phyloP scores from a whole-genome alignment of 2,797 vertebrate species.

The Borostomias antarcticus region DNA sequence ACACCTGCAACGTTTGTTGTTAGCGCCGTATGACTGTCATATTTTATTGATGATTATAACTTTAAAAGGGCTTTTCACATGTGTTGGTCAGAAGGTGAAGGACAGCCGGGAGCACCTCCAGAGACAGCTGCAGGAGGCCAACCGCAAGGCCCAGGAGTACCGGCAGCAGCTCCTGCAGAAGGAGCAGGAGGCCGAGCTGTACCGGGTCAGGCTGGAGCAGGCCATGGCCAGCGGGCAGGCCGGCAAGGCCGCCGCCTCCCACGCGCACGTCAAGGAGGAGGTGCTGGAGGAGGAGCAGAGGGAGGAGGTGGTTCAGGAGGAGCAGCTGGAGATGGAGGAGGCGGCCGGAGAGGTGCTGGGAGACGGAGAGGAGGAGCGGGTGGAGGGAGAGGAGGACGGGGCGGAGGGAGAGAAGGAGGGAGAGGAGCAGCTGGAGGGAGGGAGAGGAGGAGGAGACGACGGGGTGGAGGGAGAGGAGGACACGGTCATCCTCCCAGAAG shows the following conservation, averaged over 20 bases:
- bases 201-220: constrained; percentile 67
- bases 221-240: constrained; percentile 60
- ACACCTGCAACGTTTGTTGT: too few relatives aligned
- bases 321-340: constrained; percentile 34
- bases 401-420: neutral
- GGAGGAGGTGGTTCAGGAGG: constrained; percentile 38
- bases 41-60: too few relatives aligned
- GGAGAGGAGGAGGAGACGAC: constrained; percentile 27
- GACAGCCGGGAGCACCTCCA: constrained; percentile 47
- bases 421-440: constrained; percentile 14
- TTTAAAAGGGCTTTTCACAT: neutral
- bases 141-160: constrained; percentile 73
- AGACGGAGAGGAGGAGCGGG: constrained; percentile 27
- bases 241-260: constrained; percentile 15
- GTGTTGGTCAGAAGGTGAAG: constrained; percentile 27
- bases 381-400: constrained; percentile 14
- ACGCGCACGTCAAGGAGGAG: constrained; percentile 1
- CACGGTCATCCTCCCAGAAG: constrained; percentile 43
- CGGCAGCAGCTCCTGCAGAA: constrained; percentile 75
- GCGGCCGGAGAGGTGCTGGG: constrained; percentile 28
- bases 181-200: constrained; percentile 77
- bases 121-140: constrained; percentile 75
- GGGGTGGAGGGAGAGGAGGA: constrained; percentile 30
- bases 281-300: constrained; percentile 33
- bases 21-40: too few relatives aligned